These are phyloP conservation scores for Potamarius usumacintae DNA, from an alignment of 2,113 vertebrate genomes.

Conservation along the genomic window DNA sequence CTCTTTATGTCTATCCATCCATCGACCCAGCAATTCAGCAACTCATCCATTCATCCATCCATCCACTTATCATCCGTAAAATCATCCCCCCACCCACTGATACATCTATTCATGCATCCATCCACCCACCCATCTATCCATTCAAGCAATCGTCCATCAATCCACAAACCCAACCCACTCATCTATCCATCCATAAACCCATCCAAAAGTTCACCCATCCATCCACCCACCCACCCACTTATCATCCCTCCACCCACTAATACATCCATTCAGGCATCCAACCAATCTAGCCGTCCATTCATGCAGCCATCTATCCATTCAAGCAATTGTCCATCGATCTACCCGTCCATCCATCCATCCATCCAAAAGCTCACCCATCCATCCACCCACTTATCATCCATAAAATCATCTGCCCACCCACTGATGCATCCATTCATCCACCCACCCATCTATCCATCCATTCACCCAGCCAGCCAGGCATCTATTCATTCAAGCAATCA, in stretches of 20 bases:
- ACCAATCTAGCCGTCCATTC: not conserved
- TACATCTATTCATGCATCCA: not conserved
- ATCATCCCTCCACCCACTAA: not conserved
- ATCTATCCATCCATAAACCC: not conserved
- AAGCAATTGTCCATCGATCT: not conserved
- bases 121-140: not conserved
- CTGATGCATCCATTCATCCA: not conserved
- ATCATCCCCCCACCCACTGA: not conserved
- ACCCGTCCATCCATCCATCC: not conserved
- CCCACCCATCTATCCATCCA: not conserved
- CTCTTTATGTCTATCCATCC: not conserved
- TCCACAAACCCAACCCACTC: not conserved
- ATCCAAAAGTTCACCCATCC: accelerated
- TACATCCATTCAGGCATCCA: not conserved
- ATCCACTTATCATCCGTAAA: not conserved
- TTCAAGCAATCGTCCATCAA: too few species aligned
- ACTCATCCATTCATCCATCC: not conserved
- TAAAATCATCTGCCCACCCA: not conserved
- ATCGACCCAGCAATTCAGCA: not conserved
- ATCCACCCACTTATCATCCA: not conserved
- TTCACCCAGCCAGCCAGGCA: not conserved
- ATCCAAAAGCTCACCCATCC: not conserved
- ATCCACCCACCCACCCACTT: not conserved
- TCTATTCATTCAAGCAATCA: not conserved
- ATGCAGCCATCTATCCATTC: not conserved